phyloP scores from a whole-genome alignment of 2,888 invertebrate genomes.

The Limnephilus rhombicus region DNA sequence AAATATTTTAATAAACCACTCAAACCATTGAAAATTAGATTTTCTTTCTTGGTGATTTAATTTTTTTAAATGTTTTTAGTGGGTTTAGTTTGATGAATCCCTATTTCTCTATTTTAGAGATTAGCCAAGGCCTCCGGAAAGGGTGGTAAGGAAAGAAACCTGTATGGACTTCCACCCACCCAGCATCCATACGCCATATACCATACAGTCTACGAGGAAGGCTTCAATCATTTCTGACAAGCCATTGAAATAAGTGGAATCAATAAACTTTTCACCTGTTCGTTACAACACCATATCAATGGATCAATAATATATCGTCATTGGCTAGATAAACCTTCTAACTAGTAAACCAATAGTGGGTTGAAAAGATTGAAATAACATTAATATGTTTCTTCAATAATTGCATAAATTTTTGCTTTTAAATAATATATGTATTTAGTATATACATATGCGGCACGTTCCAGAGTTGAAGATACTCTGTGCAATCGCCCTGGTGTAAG shows the following conservation, averaged over 20 bases:
- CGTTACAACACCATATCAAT: background rate
- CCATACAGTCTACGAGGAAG: background rate
- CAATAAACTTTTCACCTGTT: background rate
- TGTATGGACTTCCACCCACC: background rate
- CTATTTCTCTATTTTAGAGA: background rate
- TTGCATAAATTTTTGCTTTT: no score
- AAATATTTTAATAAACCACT: no score
- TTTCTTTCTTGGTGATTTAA: background rate
- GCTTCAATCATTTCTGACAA: constrained; percentile 16
- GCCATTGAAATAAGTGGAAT: background rate
- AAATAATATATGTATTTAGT: no score
- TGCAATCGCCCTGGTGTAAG: no score
- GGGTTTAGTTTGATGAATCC: background rate
- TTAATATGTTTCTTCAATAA: no score
- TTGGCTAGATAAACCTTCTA: no score
- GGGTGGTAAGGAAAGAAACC: background rate
- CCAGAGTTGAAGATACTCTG: no score
- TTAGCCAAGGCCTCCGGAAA: background rate
- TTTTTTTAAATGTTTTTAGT: background rate
- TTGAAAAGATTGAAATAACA: no score
- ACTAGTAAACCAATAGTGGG: no score
- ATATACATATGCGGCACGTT: no score
- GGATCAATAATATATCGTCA: background rate
- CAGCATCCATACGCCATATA: background rate
- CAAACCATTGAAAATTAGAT: no score